Evolutionary conservation across 2,113 vertebrate genomes (phyloP), one percentile per base, ranked within the genome.

Genomic region (Oxyura jamaicensis): DNA sequence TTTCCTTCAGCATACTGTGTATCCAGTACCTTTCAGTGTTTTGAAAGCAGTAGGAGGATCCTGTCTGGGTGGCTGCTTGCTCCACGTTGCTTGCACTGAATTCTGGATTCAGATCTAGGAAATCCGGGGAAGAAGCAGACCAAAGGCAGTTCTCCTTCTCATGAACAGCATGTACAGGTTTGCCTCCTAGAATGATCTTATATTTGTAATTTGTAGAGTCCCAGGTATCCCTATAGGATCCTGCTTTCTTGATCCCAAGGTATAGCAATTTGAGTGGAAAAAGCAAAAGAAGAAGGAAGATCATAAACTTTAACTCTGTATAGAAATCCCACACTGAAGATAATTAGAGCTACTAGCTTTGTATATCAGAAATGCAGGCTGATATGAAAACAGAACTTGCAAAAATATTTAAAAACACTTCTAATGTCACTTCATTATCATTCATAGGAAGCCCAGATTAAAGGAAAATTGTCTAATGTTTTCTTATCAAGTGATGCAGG

Each of bases 1-100:
- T 42, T 86, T 41, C 10, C 10, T 2, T 67, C 18, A 26, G 10
- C 8, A 1, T 46, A 6, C 13, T 39, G 20, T 2, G 0, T 35
- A 21, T 11, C 0, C 2, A 20, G 15, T 26, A 33, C 20, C 28
- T 83, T 58, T 6, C 4, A 33, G 5, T 25, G 6, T 26, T 91
- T 56, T 60, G 59, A 62, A 78, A 82, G 25, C 8, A 16, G 10
- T 69, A 8, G 23, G n/a, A 83, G 3, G 3, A 16, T 86, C 8
- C 10, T 36, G 13, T 21, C 6, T 63, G 41, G 39, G 28, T 56
- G 48, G n/a, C 36, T 75, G 3, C 8, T 65, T 74, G 12, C 16
- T 79, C 33, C 11, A 8, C 26, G 28, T 14, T 79, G 23, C 35
- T 74, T 85, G 52, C 13, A 81, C 41, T 44, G 44, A 42, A 48